A percentile compares a stretch with the other conserved stretches of the same genome.
Conservation (phyloP, 2,797 vertebrate genomes). For the Manis javanica region DNA sequence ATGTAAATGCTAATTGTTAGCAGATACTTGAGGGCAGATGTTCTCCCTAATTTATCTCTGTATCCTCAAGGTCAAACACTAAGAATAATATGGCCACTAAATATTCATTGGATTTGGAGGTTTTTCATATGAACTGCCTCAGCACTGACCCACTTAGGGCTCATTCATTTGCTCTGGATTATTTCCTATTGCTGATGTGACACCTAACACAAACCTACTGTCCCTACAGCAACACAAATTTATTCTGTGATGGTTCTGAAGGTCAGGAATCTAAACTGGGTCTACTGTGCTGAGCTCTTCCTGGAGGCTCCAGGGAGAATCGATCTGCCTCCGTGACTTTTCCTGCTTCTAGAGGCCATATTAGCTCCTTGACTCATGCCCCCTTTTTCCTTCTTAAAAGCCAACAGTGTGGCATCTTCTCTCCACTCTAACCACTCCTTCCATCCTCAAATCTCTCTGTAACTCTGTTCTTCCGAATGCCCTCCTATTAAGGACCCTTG, state of each 20-base stretch:
- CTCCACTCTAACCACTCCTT: neutral
- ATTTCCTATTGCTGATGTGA: neutral
- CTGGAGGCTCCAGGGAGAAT: no score
- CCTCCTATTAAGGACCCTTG: neutral
- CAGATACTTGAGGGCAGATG: neutral
- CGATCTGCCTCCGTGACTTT: neutral
- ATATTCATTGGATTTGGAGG: neutral
- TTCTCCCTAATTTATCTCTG: neutral
- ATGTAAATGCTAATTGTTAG: neutral
- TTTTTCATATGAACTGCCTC: neutral
- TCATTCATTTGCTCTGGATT: neutral
- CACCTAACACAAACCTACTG: neutral
- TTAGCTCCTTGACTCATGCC: neutral
- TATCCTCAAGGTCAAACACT: neutral
- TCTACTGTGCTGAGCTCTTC: neutral
- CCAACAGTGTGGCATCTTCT: neutral
- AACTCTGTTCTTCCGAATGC: no score
- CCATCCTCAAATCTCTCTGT: neutral
- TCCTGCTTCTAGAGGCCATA: neutral
- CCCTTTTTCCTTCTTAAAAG: neutral
- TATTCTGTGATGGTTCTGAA: neutral
- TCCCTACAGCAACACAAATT: neutral
- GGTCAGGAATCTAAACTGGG: neutral
- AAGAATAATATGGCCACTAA: neutral
- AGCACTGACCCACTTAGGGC: neutral